Percentiles rank a stretch among this genome's conserved stretches.
phyloP scores from a whole-genome alignment of 2,797 vertebrate genomes.

The Lepidocolaptes lacrymiger region DNA sequence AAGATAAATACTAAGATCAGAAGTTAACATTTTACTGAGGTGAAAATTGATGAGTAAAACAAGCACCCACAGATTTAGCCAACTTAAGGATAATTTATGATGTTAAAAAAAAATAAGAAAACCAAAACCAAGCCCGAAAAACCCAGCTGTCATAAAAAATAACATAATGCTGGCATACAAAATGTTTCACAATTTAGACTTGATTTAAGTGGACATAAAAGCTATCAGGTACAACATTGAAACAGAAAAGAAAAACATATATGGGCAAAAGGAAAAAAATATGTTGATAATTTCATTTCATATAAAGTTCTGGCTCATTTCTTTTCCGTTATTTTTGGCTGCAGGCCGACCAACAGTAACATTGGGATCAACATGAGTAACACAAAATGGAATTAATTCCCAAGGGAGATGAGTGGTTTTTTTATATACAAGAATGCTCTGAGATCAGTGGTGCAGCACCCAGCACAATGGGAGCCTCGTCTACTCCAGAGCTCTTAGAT shows the following conservation, averaged over 20 bases:
- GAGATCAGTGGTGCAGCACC: background rate
- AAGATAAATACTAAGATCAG: background rate
- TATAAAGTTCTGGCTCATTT: background rate
- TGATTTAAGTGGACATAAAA: background rate
- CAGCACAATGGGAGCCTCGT: background rate
- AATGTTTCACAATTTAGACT: background rate
- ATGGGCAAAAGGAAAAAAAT: background rate
- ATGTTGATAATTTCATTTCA: background rate
- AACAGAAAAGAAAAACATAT: constrained; percentile 1
- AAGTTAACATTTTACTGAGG: background rate
- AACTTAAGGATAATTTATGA: background rate
- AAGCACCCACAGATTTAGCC: background rate
- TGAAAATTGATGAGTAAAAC: background rate
- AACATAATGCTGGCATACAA: background rate
- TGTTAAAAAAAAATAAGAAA: background rate
- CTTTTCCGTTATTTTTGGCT: background rate
- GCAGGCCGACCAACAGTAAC: background rate
- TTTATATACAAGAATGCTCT: background rate
- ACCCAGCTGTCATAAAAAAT: background rate
- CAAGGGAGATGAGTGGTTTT: background rate
- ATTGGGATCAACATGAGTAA: constrained; percentile 20
- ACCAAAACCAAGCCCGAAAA: background rate
- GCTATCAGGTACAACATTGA: background rate
- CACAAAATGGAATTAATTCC: constrained; percentile 40
- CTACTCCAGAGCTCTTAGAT: background rate